These are phyloP conservation scores for Hoplias malabaricus DNA, from an alignment of 2,113 vertebrate species.

Conservation along the genomic window DNA sequence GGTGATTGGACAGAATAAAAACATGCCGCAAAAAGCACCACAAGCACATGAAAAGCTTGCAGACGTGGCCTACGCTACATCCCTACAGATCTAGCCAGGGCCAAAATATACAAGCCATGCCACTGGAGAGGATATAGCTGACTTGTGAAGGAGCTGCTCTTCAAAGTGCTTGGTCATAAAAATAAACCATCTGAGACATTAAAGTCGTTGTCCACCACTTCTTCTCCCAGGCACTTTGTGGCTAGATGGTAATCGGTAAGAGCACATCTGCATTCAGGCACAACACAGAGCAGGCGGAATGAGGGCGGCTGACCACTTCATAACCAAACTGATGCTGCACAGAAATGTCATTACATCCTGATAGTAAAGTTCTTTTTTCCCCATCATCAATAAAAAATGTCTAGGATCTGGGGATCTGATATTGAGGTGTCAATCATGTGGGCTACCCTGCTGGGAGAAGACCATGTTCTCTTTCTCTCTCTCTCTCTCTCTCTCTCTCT, in stretches of 20 bases:
- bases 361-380: background rate
- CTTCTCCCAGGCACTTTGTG: slow-evolving; percentile 17
- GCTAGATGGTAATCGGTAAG: slow-evolving; percentile 22
- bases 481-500: background rate
- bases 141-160: slow-evolving; percentile 14
- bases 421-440: background rate
- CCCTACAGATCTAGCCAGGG: background rate
- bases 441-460: background rate
- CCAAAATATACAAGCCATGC: background rate
- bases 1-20: background rate
- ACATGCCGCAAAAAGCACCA: background rate
- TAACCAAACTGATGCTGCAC: slow-evolving; percentile 12
- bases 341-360: slow-evolving; percentile 13
- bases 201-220: slow-evolving; percentile 18
- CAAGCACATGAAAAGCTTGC: background rate
- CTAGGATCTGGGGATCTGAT: slow-evolving; percentile 18
- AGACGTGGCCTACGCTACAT: background rate
- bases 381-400: slow-evolving; percentile 21
- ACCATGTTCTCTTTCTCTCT: background rate
- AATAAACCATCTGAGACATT: slow-evolving; percentile 31
- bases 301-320: slow-evolving; percentile 20
- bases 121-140: background rate
- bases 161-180: slow-evolving; percentile 21
- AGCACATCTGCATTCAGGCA: slow-evolving; percentile 10
- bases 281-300: background rate